Conservation (phyloP, 1,140 invertebrate species). For the Hydropsyche tenuis region DNA sequence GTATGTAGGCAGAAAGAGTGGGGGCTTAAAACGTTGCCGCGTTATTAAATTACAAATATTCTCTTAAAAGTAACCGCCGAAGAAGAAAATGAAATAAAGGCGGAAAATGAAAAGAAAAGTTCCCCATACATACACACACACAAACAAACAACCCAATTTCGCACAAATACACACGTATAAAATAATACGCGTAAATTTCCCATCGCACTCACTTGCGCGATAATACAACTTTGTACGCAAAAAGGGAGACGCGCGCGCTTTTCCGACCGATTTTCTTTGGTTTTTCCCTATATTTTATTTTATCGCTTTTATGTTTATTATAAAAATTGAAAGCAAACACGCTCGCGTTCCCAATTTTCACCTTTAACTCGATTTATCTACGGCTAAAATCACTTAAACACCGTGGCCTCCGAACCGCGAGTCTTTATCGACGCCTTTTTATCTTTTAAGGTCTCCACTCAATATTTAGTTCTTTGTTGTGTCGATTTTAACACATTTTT, state of each 20-base stretch:
- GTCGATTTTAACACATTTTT: not conserved
- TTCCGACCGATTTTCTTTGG: too few species aligned
- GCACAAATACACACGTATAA: too few species aligned
- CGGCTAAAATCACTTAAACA: constrained; percentile 27
- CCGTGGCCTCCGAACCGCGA: constrained; percentile 14
- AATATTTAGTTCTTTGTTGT: too few species aligned
- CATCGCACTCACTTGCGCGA: too few species aligned
- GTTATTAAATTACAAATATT: constrained; percentile 21
- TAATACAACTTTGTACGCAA: too few species aligned
- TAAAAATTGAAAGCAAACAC: constrained; percentile 38
- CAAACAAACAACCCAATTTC: too few species aligned
- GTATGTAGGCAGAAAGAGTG: too few species aligned
- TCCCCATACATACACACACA: not conserved
- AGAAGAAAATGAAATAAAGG: constrained; percentile 9
- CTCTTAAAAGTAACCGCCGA: constrained; percentile 19
- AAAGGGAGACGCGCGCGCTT: too few species aligned
- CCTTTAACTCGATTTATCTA: constrained; percentile 28
- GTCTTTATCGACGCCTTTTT: constrained; percentile 5
- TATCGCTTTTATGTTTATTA: not conserved
- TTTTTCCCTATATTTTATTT: too few species aligned
- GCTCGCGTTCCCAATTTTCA: constrained; percentile 26
- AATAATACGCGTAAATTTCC: too few species aligned
- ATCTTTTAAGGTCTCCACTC: not conserved
- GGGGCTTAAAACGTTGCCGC: not conserved
- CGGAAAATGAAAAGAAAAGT: constrained; percentile 7